phyloP scores from a whole-genome alignment of 2,113 vertebrate genomes.

The Arizona elegans region DNA sequence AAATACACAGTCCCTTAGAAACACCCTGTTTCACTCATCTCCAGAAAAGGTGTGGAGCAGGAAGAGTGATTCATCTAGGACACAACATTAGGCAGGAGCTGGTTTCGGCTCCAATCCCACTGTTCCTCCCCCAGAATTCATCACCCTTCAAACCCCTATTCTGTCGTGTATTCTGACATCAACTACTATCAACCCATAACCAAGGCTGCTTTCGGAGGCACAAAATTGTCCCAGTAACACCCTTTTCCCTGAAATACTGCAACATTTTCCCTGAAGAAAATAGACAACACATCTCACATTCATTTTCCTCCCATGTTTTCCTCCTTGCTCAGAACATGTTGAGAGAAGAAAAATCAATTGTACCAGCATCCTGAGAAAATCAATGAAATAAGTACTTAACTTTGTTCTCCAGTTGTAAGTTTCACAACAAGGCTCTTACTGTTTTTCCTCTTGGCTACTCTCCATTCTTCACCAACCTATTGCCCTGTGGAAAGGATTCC shows the following conservation, averaged over 20 bases:
- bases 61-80: not conserved
- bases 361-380: not conserved
- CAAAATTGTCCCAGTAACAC: not conserved
- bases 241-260: not conserved
- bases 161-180: not conserved
- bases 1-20: not conserved
- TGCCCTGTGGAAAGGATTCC: not conserved
- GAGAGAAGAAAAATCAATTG: not conserved
- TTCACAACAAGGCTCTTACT: not conserved
- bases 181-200: not conserved
- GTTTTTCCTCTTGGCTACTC: not conserved
- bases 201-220: not conserved
- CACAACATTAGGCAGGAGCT: not conserved
- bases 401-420: not conserved
- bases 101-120: not conserved
- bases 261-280: not conserved
- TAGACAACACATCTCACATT: not conserved
- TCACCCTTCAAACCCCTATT: not conserved
- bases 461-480: not conserved
- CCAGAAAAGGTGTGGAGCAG: slow-evolving; percentile 19
- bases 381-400: not conserved
- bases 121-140: not conserved
- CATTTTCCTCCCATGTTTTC: not conserved
- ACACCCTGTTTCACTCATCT: slow-evolving; percentile 18
- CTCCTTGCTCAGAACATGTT: not conserved